Evolutionary conservation across 1,140 invertebrate genomes (phyloP), one percentile per base, ranked within the genome.

Genomic region (Batillaria attramentaria): DNA sequence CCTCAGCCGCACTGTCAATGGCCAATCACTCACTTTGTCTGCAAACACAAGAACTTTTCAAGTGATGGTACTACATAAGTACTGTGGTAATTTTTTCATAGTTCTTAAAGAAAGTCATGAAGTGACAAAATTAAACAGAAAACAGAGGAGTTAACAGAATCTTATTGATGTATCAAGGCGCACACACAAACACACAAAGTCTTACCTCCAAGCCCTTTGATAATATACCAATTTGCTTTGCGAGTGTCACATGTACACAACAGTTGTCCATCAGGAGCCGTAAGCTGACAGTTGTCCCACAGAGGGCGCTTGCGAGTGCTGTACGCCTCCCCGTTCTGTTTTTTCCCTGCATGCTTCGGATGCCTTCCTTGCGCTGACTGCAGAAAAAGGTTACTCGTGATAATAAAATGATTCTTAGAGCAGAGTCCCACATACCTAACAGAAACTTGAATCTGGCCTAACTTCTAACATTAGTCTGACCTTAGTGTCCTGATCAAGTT

Each of bases 241-340:
- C 94, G 94, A n/a, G 92, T 92, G 89, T 96, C 95, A 89, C 95
- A 96, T 2, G 95, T 96, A 86, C 95, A 96, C 3, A 97, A 89
- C 20, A 94, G 90, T 80, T 95, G 94, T 10, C 95, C 95, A 90
- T 97, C 95, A 1, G 95, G 95, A 10, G 95, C 95, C 90, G 94
- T 90, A 50, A 97, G 90, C 72, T 94, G 93, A 86, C 95, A 95
- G 90, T 97, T 96, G 86, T 96, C 93, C 91, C 97, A 97, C 57
- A 96, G 91, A 0, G 94, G 94, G 81, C 84, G 80, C 69, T 87
- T 77, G 35, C 90, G 79, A 10, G 75, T 69, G 0, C 81, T 80
- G 79, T 90, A 90, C 2, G 85, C 80, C 33, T 84, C 76, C 28
- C 74, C 69, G 16, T 60, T 62, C 28, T 77, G 18, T 46, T 68